Evolutionary conservation across 2,888 invertebrate genomes (phyloP).

Genomic region (Gnatocerus cornutus): DNA sequence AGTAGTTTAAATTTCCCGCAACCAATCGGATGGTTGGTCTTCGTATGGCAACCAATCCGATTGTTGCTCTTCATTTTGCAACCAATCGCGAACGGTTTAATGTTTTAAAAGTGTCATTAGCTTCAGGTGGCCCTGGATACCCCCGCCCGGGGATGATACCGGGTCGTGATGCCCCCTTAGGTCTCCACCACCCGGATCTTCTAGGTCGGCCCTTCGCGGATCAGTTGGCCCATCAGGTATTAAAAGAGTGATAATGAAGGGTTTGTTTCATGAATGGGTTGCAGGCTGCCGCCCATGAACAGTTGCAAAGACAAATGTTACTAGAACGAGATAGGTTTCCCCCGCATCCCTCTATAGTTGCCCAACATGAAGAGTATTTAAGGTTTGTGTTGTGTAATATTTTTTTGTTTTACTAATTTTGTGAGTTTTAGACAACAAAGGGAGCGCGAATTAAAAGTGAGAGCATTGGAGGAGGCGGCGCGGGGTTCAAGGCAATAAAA

Average conservation of each 20-base stretch:
- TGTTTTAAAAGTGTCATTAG: constrained; percentile 56
- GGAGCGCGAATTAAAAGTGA: constrained; percentile 88
- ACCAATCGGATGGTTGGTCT: too few species aligned
- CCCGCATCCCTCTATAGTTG: constrained; percentile 77
- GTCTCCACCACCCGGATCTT: constrained; percentile 84
- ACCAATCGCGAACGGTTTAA: too few species aligned
- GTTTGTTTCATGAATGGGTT: constrained; percentile 53
- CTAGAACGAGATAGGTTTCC: constrained; percentile 86
- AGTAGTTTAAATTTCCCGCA: neutral
- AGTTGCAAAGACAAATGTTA: constrained; percentile 88
- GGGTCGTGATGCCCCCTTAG: constrained; percentile 76
- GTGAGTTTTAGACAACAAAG: constrained; percentile 77
- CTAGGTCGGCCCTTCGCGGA: constrained; percentile 88
- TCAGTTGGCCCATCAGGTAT: constrained; percentile 83
- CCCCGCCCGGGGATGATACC: constrained; percentile 77
- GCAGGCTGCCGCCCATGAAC: constrained; percentile 88
- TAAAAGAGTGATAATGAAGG: constrained; percentile 29
- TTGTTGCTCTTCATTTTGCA: too few species aligned
- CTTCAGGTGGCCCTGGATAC: constrained; percentile 75
- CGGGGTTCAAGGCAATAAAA: constrained; percentile 76
- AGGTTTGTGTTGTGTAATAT: constrained; percentile 70
- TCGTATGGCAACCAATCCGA: too few species aligned
- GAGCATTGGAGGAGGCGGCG: constrained; percentile 89
- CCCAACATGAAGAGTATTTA: constrained; percentile 80
- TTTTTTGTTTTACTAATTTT: constrained; percentile 1